phyloP scores from a whole-genome alignment of 2,797 vertebrate genomes.

The Hydrophis major region DNA sequence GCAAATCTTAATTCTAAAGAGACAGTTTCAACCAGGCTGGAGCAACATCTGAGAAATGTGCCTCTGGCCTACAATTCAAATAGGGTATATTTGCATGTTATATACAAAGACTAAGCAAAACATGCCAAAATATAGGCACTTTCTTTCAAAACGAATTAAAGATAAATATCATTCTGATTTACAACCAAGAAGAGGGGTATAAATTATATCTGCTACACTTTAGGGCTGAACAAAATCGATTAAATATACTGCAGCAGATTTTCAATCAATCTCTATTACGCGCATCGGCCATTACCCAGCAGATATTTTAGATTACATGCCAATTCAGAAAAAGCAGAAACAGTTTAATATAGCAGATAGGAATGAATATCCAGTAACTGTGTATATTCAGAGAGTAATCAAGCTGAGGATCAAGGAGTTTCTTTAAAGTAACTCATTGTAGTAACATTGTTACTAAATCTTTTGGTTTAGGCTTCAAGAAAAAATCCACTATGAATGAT shows the following conservation, averaged over 20 bases:
- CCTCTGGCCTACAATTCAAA: neutral
- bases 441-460: neutral
- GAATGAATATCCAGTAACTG: neutral
- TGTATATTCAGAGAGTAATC: neutral
- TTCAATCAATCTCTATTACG: neutral
- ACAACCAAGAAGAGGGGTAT: neutral
- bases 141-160: slow-evolving; percentile 4
- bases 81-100: neutral
- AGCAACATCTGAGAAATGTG: neutral
- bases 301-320: neutral
- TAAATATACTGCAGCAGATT: neutral
- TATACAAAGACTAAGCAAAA: slow-evolving; percentile 2
- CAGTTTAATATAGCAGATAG: neutral
- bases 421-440: neutral
- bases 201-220: neutral
- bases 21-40: neutral
- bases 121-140: neutral
- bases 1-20: neutral
- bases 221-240: neutral
- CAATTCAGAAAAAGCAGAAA: neutral
- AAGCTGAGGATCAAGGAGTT: neutral
- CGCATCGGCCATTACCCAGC: neutral
- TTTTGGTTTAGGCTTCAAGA: neutral
- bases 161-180: neutral
- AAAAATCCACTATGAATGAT: neutral